Conservation (phyloP, 2,113 vertebrate species). For the Prietella phreatophila region DNA sequence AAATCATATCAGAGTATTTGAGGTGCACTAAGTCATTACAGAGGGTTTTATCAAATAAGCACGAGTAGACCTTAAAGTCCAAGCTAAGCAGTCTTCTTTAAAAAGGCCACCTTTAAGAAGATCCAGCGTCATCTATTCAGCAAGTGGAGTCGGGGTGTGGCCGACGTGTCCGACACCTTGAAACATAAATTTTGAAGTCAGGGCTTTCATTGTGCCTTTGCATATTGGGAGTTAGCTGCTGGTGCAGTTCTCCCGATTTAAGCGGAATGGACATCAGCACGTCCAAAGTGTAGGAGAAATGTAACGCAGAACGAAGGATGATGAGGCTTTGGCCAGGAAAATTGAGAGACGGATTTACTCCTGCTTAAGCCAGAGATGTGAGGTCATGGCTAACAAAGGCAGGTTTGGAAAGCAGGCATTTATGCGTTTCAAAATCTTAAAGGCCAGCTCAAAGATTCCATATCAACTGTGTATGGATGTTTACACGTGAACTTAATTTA, state of each 20-base stretch:
- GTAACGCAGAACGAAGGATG: conserved; percentile 33
- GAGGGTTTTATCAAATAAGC: conserved; percentile 16
- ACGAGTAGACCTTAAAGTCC: conserved; percentile 17
- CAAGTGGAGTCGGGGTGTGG: neutral
- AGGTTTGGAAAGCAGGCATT: conserved; percentile 40
- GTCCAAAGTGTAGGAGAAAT: conserved; percentile 57
- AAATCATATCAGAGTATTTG: conserved; percentile 19
- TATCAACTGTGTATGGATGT: conserved; percentile 56
- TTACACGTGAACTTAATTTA: conserved; percentile 28
- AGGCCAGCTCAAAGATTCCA: conserved; percentile 60
- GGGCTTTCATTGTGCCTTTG: conserved; percentile 74
- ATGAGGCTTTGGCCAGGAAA: conserved; percentile 25
- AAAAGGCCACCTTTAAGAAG: conserved; percentile 12
- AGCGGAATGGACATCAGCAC: conserved; percentile 74
- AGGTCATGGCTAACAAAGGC: conserved; percentile 64
- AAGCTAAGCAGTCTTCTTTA: conserved; percentile 24
- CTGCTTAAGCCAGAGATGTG: conserved; percentile 45
- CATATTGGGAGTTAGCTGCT: conserved; percentile 71
- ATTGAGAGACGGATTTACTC: conserved; percentile 47
- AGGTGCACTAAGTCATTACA: conserved; percentile 3
- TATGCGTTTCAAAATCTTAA: conserved; percentile 52
- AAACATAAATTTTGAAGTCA: conserved; percentile 72
- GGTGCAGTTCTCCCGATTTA: conserved; percentile 70
- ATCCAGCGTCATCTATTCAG: conserved; percentile 4
- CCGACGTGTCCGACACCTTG: conserved; percentile 57